Percentiles rank a stretch among this genome's conserved stretches.
phyloP scores from a whole-genome alignment of 2,888 invertebrate species.

The Andrena marginata region DNA sequence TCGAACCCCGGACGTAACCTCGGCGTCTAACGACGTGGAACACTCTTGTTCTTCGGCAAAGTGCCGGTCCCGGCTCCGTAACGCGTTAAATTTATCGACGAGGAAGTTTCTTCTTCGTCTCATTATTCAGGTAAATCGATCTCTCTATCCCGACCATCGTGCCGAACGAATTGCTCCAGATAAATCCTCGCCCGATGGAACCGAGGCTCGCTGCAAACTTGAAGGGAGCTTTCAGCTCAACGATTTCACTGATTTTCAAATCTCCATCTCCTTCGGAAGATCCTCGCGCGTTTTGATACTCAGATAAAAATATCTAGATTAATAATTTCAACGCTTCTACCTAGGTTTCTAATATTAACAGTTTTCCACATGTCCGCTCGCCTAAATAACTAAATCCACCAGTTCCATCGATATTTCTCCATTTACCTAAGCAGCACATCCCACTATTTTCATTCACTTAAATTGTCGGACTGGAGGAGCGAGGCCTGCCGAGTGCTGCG shows the following conservation, averaged over 20 bases:
- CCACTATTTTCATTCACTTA: not conserved
- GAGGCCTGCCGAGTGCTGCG: conserved; percentile 39
- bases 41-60: conserved; percentile 61
- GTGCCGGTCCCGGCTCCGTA: conserved; percentile 51
- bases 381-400: not conserved
- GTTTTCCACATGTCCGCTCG: not conserved
- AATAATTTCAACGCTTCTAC: no score
- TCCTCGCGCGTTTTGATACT: no score
- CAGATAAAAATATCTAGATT: no score
- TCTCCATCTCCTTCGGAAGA: no score
- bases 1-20: conserved; percentile 66
- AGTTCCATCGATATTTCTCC: not conserved
- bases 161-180: conserved; percentile 27
- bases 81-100: conserved; percentile 63
- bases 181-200: not conserved
- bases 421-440: not conserved
- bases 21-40: conserved; percentile 70
- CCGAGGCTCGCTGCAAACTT: not conserved
- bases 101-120: conserved; percentile 52
- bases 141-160: conserved; percentile 36
- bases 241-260: no score
- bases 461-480: not conserved
- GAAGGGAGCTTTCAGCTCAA: no score
- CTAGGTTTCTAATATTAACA: no score
- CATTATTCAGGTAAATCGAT: conserved; percentile 63